These are phyloP conservation scores for Eupristina koningsbergeri DNA, from an alignment of 1,140 invertebrate genomes.

Conservation along the genomic window DNA sequence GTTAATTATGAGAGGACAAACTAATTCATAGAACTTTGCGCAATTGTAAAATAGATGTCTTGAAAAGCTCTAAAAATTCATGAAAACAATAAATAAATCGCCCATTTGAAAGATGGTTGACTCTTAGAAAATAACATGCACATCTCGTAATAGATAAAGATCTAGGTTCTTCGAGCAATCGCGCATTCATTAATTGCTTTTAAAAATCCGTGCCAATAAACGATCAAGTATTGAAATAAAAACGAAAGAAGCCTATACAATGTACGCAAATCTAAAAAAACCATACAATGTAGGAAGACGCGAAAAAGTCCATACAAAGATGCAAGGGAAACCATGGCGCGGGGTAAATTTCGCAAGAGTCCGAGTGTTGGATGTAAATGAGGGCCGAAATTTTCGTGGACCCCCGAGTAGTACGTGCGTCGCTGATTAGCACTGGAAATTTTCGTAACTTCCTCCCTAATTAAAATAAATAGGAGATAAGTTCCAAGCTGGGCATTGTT, in stretches of 20 bases:
- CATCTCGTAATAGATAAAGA: constrained; percentile 44
- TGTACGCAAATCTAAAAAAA: too few species aligned
- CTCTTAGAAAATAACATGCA: constrained; percentile 42
- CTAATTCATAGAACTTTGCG: too few species aligned
- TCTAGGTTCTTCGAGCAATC: background rate
- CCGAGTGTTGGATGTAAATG: too few species aligned
- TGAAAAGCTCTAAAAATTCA: too few species aligned
- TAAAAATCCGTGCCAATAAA: constrained; percentile 32
- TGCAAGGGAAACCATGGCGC: background rate
- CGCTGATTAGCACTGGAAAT: constrained; percentile 55
- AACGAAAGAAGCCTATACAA: background rate
- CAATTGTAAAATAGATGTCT: too few species aligned
- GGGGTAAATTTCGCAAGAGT: constrained; percentile 37
- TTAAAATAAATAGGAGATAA: constrained; percentile 71
- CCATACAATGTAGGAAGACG: too few species aligned
- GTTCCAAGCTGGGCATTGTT: constrained; percentile 63
- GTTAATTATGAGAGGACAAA: too few species aligned
- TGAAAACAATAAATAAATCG: background rate
- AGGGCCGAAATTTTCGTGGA: constrained; percentile 62
- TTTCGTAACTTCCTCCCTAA: constrained; percentile 71
- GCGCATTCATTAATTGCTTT: constrained; percentile 45
- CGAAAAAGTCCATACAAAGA: background rate
- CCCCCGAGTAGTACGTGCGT: constrained; percentile 55
- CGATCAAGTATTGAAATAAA: background rate
- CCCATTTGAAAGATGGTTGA: constrained; percentile 1